Conservation (phyloP, 2,797 vertebrate genomes). For the Heteromormyrus szaboi region DNA sequence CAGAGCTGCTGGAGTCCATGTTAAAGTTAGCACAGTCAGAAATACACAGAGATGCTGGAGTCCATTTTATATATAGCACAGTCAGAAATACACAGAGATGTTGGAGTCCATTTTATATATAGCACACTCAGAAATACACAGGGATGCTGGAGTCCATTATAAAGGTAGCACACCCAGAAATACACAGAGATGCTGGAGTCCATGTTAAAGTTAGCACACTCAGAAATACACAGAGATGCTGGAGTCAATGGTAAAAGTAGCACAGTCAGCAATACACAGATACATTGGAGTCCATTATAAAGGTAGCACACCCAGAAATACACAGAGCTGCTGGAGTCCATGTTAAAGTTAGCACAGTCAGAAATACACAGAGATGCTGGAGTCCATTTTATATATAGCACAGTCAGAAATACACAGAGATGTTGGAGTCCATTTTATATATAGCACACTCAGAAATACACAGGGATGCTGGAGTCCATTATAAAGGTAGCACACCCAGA, state of each 20-base stretch:
- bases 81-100: too few species aligned
- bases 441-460: too few species aligned
- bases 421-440: not conserved
- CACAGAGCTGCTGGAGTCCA: not conserved
- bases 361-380: not conserved
- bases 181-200: not conserved
- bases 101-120: too few species aligned
- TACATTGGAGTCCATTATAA: not conserved
- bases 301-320: too few species aligned
- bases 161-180: too few species aligned
- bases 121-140: not conserved
- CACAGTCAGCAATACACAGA: not conserved
- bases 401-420: not conserved
- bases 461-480: not conserved
- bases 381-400: not conserved
- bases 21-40: too few species aligned
- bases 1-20: too few species aligned
- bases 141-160: not conserved
- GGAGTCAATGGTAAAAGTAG: not conserved
- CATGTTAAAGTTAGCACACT: too few species aligned
- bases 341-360: fast-evolving
- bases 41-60: too few species aligned
- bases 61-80: too few species aligned
- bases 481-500: fast-evolving
- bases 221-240: not conserved